Conservation (phyloP, 2,113 vertebrate genomes). For the Sylvietta virens region DNA sequence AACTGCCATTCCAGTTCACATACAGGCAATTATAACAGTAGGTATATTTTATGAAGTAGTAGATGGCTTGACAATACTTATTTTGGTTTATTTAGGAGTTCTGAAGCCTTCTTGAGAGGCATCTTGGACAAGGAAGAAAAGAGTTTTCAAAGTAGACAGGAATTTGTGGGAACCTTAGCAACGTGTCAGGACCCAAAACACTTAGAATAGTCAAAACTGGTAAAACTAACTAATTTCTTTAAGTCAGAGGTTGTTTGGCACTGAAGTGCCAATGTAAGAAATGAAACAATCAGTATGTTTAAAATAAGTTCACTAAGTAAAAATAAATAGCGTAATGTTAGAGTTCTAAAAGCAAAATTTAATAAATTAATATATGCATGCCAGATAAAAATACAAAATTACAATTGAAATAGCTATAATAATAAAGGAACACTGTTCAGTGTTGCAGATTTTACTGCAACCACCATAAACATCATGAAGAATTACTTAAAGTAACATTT, state of each 20-base stretch:
- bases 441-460: constrained; percentile 76
- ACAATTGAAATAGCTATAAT: constrained; percentile 74
- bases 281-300: neutral
- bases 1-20: neutral
- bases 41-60: neutral
- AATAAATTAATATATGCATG: constrained; percentile 98
- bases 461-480: constrained; percentile 73
- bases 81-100: neutral
- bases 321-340: constrained; percentile 22
- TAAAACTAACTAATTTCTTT: neutral
- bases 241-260: neutral
- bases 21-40: neutral
- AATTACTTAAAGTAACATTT: constrained; percentile 77
- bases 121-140: neutral
- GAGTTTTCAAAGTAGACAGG: neutral
- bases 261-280: neutral
- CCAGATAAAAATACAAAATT: constrained; percentile 88
- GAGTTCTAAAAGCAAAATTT: constrained; percentile 86
- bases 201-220: neutral
- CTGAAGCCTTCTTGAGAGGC: neutral
- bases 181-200: neutral
- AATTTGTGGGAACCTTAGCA: neutral
- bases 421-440: constrained; percentile 78
- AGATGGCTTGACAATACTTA: neutral
- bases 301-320: neutral